Evolutionary conservation across 2,888 invertebrate genomes (phyloP).

Genomic region (Drosophila acutilabella): DNA sequence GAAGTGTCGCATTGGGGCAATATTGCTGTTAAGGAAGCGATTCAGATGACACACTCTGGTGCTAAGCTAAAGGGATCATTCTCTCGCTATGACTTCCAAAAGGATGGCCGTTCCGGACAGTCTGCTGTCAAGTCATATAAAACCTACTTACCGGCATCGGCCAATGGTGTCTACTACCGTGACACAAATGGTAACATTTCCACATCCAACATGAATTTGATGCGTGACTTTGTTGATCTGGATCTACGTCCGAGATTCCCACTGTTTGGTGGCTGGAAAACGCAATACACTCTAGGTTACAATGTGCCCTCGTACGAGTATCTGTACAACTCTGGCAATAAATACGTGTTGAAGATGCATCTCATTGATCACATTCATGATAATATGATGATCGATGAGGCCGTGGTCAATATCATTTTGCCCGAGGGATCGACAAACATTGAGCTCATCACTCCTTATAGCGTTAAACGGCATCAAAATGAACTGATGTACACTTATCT

Average conservation of each 20-base stretch:
- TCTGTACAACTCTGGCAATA: conserved; percentile 91
- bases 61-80: conserved; percentile 97
- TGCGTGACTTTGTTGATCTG: conserved; percentile 96
- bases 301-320: conserved; percentile 99
- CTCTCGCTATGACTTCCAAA: conserved; percentile 98
- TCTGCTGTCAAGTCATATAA: conserved; percentile 97
- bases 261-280: conserved; percentile 99
- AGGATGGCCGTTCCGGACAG: conserved; percentile 94
- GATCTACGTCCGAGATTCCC: conserved; percentile 99
- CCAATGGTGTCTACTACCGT: conserved; percentile 96
- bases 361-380: conserved; percentile 98
- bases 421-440: conserved; percentile 96
- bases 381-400: conserved; percentile 97
- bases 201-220: conserved; percentile 95
- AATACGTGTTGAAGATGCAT: conserved; percentile 95
- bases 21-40: conserved; percentile 97
- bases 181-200: conserved; percentile 99
- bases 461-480: conserved; percentile 90
- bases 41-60: conserved; percentile 96
- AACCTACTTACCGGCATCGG: conserved; percentile 93
- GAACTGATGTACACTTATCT: conserved; percentile 95
- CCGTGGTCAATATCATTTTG: conserved; percentile 94
- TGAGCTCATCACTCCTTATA: conserved; percentile 92
- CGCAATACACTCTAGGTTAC: conserved; percentile 98
- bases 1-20: conserved; percentile 99